Percentiles rank a stretch among this genome's conserved stretches.
Evolutionary conservation across 2,888 invertebrate species (phyloP).

Genomic region (Steinernema carpocapsae): DNA sequence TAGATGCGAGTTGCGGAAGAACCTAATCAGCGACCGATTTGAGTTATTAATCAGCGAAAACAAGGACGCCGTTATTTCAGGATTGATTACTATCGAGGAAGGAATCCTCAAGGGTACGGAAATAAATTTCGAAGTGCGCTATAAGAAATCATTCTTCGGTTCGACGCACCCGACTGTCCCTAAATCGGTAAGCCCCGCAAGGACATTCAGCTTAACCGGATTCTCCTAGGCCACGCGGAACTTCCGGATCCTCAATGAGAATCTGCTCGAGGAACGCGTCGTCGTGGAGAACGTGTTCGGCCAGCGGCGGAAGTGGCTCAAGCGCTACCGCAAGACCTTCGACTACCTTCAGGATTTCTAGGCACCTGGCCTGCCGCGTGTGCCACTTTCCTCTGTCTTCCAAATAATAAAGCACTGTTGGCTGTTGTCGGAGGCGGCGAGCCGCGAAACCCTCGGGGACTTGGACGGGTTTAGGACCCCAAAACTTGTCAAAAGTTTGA

Average conservation of each 20-base stretch:
- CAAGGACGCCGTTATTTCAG: constrained; percentile 37
- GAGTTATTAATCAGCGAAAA: background rate
- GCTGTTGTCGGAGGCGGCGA: background rate
- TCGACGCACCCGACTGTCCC: constrained; percentile 5
- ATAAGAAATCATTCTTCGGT: constrained; percentile 20
- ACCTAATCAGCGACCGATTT: constrained; percentile 3
- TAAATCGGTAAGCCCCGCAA: background rate
- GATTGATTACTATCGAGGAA: constrained; percentile 64
- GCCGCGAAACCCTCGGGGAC: constrained; percentile 27
- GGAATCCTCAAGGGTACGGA: constrained; percentile 48
- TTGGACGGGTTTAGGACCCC: constrained; percentile 28
- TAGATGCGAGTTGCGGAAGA: too few species aligned
- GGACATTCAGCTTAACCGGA: too few species aligned
- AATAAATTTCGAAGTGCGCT: constrained; percentile 2
- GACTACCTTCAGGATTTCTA: constrained; percentile 50
- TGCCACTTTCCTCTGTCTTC: background rate
- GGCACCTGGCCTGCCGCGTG: background rate
- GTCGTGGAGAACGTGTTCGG: constrained; percentile 48
- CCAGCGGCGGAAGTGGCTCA: constrained; percentile 34
- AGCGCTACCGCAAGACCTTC: constrained; percentile 42
- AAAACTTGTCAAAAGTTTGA: constrained; percentile 35
- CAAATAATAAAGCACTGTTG: constrained; percentile 30
- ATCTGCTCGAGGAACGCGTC: constrained; percentile 55
- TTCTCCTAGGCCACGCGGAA: constrained; percentile 50
- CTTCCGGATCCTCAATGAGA: constrained; percentile 50